Evolutionary conservation across 2,888 invertebrate species (phyloP).

Genomic region (Philereme transversata): DNA sequence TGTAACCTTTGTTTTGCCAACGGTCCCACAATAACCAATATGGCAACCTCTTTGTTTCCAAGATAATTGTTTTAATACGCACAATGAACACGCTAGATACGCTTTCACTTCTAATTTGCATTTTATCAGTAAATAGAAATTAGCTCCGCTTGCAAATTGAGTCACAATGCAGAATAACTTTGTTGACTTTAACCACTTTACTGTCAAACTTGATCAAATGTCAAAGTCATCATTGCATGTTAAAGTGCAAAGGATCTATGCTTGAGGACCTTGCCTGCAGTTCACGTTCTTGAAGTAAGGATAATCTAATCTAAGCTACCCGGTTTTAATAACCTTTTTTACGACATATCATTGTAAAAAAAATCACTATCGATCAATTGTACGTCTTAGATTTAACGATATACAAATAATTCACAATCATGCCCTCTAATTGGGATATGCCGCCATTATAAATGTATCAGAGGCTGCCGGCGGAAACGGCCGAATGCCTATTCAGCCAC

Average conservation of each 20-base stretch:
- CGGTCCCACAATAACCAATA: conserved; percentile 49
- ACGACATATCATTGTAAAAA: neutral
- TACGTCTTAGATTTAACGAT: conserved; percentile 47
- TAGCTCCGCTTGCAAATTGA: neutral
- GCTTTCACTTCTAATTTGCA: conserved; percentile 75
- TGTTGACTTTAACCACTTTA: neutral
- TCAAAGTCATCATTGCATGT: neutral
- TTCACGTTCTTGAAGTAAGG: too few relatives aligned
- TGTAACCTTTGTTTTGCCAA: conserved; percentile 46
- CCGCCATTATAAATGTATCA: conserved; percentile 50
- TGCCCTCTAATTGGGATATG: conserved; percentile 63
- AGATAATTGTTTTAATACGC: conserved; percentile 65
- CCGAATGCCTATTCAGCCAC: conserved; percentile 47
- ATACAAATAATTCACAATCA: conserved; percentile 65
- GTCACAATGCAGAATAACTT: conserved; percentile 1
- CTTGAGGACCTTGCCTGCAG: neutral
- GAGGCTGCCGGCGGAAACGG: conserved; percentile 68
- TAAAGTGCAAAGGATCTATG: conserved; percentile 6
- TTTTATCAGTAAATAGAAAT: conserved; percentile 36
- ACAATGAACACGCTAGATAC: conserved; percentile 48
- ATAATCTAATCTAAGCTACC: too few relatives aligned
- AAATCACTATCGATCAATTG: neutral
- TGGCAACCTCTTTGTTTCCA: conserved; percentile 40
- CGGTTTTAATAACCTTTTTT: too few relatives aligned
- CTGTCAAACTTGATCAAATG: neutral